Evolutionary conservation across 1,140 invertebrate genomes (phyloP).

Genomic region (Solenopsis fugax): DNA sequence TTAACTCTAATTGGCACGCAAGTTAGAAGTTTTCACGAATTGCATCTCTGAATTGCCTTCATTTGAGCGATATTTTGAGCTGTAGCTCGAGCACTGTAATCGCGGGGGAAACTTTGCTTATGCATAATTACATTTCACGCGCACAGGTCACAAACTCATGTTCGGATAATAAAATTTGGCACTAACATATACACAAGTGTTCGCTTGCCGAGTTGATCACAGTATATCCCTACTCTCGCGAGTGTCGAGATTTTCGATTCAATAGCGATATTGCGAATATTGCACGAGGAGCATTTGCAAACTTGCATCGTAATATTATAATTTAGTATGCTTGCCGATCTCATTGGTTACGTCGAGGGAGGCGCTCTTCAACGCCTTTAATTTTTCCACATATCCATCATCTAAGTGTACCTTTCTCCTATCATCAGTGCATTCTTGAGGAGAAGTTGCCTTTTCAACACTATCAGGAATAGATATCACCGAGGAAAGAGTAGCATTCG

Average conservation of each 20-base stretch:
- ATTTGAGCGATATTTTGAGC: constrained; percentile 51
- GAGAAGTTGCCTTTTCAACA: constrained; percentile 72
- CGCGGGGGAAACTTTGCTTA: constrained; percentile 34
- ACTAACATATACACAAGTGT: background rate
- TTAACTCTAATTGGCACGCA: constrained; percentile 56
- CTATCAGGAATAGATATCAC: constrained; percentile 74
- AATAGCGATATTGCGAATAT: background rate
- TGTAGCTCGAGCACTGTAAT: constrained; percentile 24
- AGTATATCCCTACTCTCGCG: background rate
- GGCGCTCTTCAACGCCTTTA: constrained; percentile 82
- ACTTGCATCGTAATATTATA: constrained; percentile 68
- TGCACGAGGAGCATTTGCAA: background rate
- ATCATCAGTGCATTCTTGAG: constrained; percentile 65
- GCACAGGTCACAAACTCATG: background rate
- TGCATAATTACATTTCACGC: constrained; percentile 34
- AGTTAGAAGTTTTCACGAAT: constrained; percentile 32
- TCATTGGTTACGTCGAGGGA: constrained; percentile 84
- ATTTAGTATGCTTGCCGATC: constrained; percentile 83
- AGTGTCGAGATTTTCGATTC: background rate
- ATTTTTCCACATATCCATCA: constrained; percentile 80
- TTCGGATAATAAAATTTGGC: constrained; percentile 33
- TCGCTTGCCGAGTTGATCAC: background rate
- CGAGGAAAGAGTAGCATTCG: constrained; percentile 65
- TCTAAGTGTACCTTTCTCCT: constrained; percentile 79
- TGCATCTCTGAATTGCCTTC: constrained; percentile 40